Conservation (phyloP, 2,797 vertebrate genomes). For the Manis javanica region DNA sequence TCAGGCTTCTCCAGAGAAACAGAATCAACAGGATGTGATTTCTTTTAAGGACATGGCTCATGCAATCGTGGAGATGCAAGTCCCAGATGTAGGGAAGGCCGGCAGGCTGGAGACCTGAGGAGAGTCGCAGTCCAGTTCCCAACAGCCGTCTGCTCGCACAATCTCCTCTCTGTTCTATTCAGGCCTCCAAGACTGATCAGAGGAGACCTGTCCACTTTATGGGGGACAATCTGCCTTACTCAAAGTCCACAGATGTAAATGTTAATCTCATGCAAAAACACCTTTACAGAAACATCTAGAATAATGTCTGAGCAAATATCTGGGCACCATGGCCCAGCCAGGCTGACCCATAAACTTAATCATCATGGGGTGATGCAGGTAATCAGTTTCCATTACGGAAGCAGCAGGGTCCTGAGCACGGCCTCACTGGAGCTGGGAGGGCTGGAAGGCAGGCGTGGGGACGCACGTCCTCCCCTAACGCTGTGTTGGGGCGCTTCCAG, state of each 20-base stretch:
- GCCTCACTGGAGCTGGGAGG: too few relatives aligned
- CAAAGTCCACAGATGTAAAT: not conserved
- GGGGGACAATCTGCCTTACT: not conserved
- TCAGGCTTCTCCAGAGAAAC: not conserved
- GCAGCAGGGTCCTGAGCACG: not conserved
- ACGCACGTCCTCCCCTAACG: fast-evolving
- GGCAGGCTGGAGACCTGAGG: not conserved
- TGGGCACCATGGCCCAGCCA: not conserved
- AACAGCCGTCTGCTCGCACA: not conserved
- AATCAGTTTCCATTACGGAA: not conserved
- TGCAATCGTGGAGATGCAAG: fast-evolving
- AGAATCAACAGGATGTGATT: not conserved
- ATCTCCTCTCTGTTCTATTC: not conserved
- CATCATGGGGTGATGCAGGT: not conserved
- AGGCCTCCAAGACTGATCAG: not conserved
- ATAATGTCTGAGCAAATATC: not conserved
- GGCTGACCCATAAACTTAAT: not conserved
- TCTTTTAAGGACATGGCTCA: not conserved
- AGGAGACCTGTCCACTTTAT: not conserved
- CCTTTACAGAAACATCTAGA: not conserved
- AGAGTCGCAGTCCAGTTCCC: not conserved
- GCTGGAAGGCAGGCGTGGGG: not conserved
- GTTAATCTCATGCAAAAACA: not conserved
- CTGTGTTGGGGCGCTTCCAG: fast-evolving
- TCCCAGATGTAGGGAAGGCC: too few relatives aligned